Evolutionary conservation across 2,113 vertebrate genomes (phyloP), one percentile per base, ranked within the genome.

Genomic region (Ophiodon elongatus): DNA sequence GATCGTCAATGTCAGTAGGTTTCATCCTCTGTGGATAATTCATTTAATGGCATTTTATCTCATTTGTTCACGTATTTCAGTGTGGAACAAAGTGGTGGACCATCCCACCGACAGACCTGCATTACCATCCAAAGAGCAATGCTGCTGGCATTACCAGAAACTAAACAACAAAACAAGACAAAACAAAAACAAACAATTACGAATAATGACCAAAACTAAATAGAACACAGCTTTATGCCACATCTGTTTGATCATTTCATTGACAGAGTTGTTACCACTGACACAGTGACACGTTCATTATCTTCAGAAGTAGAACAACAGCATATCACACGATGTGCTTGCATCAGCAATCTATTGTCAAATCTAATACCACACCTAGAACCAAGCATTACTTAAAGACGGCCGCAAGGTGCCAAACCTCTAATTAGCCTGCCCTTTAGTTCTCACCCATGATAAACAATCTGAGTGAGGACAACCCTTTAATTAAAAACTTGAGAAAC

Each of bases 401-500:
- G 71, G 45, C 29, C 85, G 72, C 80, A 43, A 82, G 76, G 76
- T 86, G 69, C 79, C 73, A 56, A 84, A 81, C 79, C 74, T 88
- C 81, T 89, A 75, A 86, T 91, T 87, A 83, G 60, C 47, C 63
- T 50, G 64, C 80, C 68, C 86, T 79, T 73, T 69, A 71, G 60
- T 80, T 89, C 79, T 83, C 80, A 70, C 27, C 68, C 62, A 82
- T 80, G 64, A 91, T 69, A 84, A 80, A 89, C 85, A 70, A 80
- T 64, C 66, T 64, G 15, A 81, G 50, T 8, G 43, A 70, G 35
- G 60, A 75, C 70, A 62, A 76, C 43, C 74, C 79, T 88, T 69
- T 90, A 89, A 93, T 94, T 91, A 88, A 84, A 84, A 80, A 68
- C 65, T 25, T 41, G 25, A 67, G 64, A 50, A 70, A 65, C 54